Evolutionary conservation across 2,888 invertebrate species (phyloP).

Genomic region (Atethmia centrago): DNA sequence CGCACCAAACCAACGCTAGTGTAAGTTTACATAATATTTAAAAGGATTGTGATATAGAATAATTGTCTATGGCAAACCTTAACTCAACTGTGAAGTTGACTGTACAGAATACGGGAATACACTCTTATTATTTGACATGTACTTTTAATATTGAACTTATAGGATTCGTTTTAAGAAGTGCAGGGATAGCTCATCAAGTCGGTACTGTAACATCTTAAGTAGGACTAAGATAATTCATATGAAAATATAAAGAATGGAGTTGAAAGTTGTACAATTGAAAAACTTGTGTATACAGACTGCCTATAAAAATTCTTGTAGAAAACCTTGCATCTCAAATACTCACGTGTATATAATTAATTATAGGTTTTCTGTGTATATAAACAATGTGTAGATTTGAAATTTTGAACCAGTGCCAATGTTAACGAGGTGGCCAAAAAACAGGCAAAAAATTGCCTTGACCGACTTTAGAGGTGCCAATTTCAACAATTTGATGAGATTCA

Average conservation of each 20-base stretch:
- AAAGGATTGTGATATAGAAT: conserved; percentile 86
- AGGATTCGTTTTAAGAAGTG: conserved; percentile 49
- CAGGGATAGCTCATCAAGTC: conserved; percentile 57
- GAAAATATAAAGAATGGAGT: conserved; percentile 52
- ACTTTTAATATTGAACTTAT: conserved; percentile 58
- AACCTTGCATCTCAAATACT: conserved; percentile 35
- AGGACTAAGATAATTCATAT: conserved; percentile 24
- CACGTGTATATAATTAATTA: neutral
- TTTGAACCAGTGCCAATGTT: conserved; percentile 48
- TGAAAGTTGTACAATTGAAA: conserved; percentile 27
- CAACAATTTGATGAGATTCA: conserved; percentile 1
- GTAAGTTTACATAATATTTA: conserved; percentile 74
- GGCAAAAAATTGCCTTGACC: conserved; percentile 39
- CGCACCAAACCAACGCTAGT: conserved; percentile 72
- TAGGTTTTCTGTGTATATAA: conserved; percentile 39
- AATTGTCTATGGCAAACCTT: conserved; percentile 78
- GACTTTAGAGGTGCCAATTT: conserved; percentile 37
- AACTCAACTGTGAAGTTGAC: conserved; percentile 51
- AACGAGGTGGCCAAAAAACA: conserved; percentile 34
- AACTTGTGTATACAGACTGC: conserved; percentile 9
- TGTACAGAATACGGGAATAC: conserved; percentile 49
- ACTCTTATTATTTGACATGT: conserved; percentile 54
- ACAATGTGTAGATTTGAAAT: conserved; percentile 11
- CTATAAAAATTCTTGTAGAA: conserved; percentile 10
- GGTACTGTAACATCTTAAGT: conserved; percentile 30